These are phyloP conservation scores for Siphonodentalium dalli DNA, from an alignment of 2,888 invertebrate species.

Conservation along the genomic window DNA sequence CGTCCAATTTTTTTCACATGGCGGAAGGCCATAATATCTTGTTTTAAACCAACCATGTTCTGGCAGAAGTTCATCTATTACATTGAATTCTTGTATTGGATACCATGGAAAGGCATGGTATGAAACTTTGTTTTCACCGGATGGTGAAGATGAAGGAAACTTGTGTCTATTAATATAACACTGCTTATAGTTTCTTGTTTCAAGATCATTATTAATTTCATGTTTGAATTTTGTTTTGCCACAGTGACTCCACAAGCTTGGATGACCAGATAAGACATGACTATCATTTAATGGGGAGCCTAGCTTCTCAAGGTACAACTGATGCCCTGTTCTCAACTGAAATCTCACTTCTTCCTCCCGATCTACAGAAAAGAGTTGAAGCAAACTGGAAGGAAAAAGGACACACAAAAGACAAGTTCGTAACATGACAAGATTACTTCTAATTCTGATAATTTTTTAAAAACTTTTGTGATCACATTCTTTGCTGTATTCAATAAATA, in stretches of 20 bases:
- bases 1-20: too few relatives aligned
- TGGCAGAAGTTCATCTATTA: too few relatives aligned
- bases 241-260: constrained; percentile 37
- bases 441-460: too few relatives aligned
- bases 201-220: not conserved
- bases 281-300: constrained; percentile 36
- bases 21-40: too few relatives aligned
- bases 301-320: constrained; percentile 38
- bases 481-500: too few relatives aligned
- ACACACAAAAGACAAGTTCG: constrained; percentile 31
- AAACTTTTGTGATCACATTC: too few relatives aligned
- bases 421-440: not conserved
- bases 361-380: constrained; percentile 44
- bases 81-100: too few relatives aligned
- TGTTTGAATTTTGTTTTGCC: constrained; percentile 5
- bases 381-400: constrained; percentile 36
- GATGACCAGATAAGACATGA: constrained; percentile 47
- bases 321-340: constrained; percentile 35
- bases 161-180: not conserved
- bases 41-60: too few relatives aligned
- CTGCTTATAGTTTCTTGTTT: not conserved
- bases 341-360: constrained; percentile 47
- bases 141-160: not conserved
- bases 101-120: too few relatives aligned
- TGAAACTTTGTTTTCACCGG: too few relatives aligned